Evolutionary conservation across 2,797 vertebrate species (phyloP).

Genomic region (Notolabrus celidotus): DNA sequence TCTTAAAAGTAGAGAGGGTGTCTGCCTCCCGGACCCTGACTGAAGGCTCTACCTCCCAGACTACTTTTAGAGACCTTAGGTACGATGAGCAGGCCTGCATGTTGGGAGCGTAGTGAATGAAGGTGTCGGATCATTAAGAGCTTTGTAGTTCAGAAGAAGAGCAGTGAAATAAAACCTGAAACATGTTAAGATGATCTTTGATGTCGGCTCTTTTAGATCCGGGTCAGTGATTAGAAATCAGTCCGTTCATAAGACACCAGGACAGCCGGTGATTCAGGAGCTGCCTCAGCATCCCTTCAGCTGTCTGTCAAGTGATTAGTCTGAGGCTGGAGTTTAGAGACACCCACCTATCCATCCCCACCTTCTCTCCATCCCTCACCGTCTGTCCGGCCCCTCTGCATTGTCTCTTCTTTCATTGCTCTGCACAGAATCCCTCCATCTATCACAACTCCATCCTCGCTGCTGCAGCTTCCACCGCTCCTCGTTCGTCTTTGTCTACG

Average conservation of each 20-base stretch:
- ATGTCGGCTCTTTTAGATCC: neutral
- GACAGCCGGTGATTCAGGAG: conserved; percentile 51
- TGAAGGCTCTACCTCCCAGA: too few relatives aligned
- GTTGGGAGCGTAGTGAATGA: too few relatives aligned
- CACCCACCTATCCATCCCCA: conserved; percentile 46
- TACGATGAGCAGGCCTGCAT: too few relatives aligned
- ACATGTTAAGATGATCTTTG: neutral
- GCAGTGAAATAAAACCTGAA: neutral
- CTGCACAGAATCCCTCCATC: conserved; percentile 55
- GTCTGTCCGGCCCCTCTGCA: conserved; percentile 40
- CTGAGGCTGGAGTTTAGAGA: conserved; percentile 53
- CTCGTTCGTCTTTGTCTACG: conserved; percentile 35
- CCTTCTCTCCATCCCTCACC: conserved; percentile 39
- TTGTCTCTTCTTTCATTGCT: conserved; percentile 53
- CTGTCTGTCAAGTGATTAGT: conserved; percentile 64
- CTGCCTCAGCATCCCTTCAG: conserved; percentile 52
- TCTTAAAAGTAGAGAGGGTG: too few relatives aligned
- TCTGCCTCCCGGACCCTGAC: too few relatives aligned
- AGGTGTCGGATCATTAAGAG: too few relatives aligned
- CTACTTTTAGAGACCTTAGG: too few relatives aligned
- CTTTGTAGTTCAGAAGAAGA: too few relatives aligned
- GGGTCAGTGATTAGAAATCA: conserved; percentile 30
- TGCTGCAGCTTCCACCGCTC: conserved; percentile 26
- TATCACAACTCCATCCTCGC: conserved; percentile 58
- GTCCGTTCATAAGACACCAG: conserved; percentile 39